Conservation (phyloP, 2,888 invertebrate genomes). For the Aleiodes alternator region DNA sequence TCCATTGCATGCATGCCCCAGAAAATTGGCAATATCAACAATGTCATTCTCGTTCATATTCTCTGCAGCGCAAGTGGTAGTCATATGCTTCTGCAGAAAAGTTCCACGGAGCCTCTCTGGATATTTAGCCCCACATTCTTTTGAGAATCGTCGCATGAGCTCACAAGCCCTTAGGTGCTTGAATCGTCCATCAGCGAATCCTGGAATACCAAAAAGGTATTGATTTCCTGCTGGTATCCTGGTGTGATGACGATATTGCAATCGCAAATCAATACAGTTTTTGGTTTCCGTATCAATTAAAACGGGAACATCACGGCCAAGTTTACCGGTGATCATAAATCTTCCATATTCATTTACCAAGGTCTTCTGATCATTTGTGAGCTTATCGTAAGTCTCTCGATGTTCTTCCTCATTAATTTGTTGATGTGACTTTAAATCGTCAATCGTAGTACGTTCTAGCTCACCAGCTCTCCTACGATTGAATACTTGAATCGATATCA, state of each 20-base stretch:
- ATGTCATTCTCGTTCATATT: too few species aligned
- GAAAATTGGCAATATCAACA: too few species aligned
- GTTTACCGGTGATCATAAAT: constrained; percentile 51
- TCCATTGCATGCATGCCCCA: too few species aligned
- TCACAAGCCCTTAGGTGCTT: constrained; percentile 46
- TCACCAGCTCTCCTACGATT: constrained; percentile 52
- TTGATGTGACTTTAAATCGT: constrained; percentile 41
- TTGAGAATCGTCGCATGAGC: constrained; percentile 42
- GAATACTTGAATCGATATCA: constrained; percentile 48
- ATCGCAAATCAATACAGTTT: constrained; percentile 33
- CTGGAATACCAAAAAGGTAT: constrained; percentile 47
- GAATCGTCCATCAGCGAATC: constrained; percentile 21
- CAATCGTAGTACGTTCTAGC: constrained; percentile 40
- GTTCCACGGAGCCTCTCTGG: constrained; percentile 51
- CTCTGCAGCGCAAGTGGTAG: constrained; percentile 49
- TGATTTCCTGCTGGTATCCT: constrained; percentile 42
- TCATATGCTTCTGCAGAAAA: constrained; percentile 51
- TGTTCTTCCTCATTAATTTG: constrained; percentile 24
- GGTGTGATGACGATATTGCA: constrained; percentile 40
- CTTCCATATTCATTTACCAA: constrained; percentile 47
- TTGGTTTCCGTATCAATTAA: constrained; percentile 37
- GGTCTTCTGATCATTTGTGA: constrained; percentile 37
- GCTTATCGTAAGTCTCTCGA: constrained; percentile 32
- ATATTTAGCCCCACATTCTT: constrained; percentile 45
- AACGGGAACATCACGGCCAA: constrained; percentile 49